Evolutionary conservation across 92 coral and sea anemone species (phyloP), one percentile per base, ranked within the genome.

Genomic region (Phenganax marumi): DNA sequence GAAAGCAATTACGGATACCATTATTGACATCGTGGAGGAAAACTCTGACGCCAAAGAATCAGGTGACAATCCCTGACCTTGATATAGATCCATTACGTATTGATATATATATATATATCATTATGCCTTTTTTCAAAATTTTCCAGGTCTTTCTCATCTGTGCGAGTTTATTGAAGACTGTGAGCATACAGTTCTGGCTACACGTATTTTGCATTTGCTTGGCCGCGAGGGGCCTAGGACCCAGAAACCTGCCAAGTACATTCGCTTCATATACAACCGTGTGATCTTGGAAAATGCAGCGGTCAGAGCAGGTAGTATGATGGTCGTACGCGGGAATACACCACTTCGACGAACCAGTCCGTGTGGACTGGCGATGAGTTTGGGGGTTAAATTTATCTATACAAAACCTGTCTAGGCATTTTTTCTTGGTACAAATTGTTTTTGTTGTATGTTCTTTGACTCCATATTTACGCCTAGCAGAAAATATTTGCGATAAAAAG

Each of bases 81-180:
- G 17, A 10, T 46, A 74, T 19, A 17, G 10, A n/a, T 47, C 21
- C 64, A 19, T 0, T 10, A 52, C 21, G 25, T 50, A 21, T 17
- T 74, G n/a, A 8, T 50, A 39, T 19, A 17, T 2, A 10, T 63
- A 10, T 10, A 10, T 9, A 18, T 18, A 0, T 9, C 10, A 18
- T 10, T 63, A 10, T 63, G 21, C 7, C 0, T 33, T 25, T 70
- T 25, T 17, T 0, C 12, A 49, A 55, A 50, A 3, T 43, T 12
- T 21, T 85, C 17, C 79, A 95, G 98, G 98, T 55, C 89, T 95
- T 80, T 93, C 97, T 19, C 98, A 95, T 70, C 82, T 95, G 88
- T 95, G 98, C 88, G 98, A 95, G 90, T 95, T 95, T 83, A 95
- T 95, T 58, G 98, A 95, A 80, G 98, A 95, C 84, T 95, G 98